phyloP scores from a whole-genome alignment of 1,140 invertebrate species.

The Heterodera carotae region DNA sequence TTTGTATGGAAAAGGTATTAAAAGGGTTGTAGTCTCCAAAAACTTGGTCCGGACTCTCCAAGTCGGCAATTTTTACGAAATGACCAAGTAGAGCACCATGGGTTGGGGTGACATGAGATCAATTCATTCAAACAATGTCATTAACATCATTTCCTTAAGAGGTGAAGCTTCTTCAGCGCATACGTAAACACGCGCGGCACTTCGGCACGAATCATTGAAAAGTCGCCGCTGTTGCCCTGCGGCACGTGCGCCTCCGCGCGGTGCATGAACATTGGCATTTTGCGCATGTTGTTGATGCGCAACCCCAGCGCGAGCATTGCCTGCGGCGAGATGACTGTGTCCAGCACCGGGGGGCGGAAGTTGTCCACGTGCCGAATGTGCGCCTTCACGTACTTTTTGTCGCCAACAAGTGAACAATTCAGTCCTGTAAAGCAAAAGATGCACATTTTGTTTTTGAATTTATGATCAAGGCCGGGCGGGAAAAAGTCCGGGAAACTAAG shows the following conservation, averaged over 20 bases:
- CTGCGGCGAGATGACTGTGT: not conserved
- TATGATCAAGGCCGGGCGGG: too few species aligned
- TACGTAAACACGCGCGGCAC: conserved; percentile 29
- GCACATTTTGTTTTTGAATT: not conserved
- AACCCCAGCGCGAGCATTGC: conserved; percentile 21
- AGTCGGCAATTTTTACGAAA: too few species aligned
- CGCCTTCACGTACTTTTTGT: conserved; percentile 24
- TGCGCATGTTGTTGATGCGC: conserved; percentile 27
- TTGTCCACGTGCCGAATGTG: not conserved
- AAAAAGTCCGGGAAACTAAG: too few species aligned
- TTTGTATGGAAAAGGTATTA: too few species aligned
- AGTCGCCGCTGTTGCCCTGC: not conserved
- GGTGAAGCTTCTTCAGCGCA: conserved; percentile 20
- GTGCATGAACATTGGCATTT: conserved; percentile 39
- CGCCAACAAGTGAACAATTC: conserved; percentile 25
- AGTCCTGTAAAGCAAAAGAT: not conserved
- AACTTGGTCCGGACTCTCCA: too few species aligned
- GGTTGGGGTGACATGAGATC: too few species aligned
- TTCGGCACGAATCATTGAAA: conserved; percentile 32
- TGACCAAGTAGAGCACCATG: too few species aligned
- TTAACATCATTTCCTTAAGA: not conserved
- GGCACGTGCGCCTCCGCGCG: conserved; percentile 30
- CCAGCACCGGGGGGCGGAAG: not conserved
- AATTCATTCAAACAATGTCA: not conserved
- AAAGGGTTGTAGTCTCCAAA: too few species aligned